phyloP scores from a whole-genome alignment of 2,888 invertebrate species.

The Helicoverpa assulta region DNA sequence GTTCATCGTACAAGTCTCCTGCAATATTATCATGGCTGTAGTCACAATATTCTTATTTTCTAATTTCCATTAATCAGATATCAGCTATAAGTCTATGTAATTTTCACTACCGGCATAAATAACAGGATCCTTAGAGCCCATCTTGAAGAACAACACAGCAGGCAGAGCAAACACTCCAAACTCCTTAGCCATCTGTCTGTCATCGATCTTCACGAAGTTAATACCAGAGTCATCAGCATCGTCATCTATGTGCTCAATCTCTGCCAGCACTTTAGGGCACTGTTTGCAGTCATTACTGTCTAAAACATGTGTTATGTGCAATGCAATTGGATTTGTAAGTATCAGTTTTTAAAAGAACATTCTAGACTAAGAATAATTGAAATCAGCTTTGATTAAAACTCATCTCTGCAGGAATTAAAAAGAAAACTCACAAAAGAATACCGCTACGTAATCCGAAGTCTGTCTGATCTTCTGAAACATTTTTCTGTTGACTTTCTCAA shows the following conservation, averaged over 20 bases:
- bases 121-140: slow-evolving; percentile 96
- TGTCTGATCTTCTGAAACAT: slow-evolving; percentile 98
- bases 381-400: no score
- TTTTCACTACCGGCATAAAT: slow-evolving; percentile 94
- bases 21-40: slow-evolving; percentile 8
- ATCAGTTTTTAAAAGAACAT: slow-evolving; percentile 38
- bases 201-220: slow-evolving; percentile 97
- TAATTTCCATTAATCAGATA: neutral
- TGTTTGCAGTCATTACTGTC: slow-evolving; percentile 99
- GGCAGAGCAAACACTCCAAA: slow-evolving; percentile 97
- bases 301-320: slow-evolving; percentile 91
- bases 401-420: slow-evolving; percentile 12
- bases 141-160: slow-evolving; percentile 96
- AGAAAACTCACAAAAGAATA: slow-evolving; percentile 96
- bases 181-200: slow-evolving; percentile 95
- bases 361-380: slow-evolving; percentile 18
- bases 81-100: neutral
- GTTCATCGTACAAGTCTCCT: slow-evolving; percentile 96
- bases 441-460: slow-evolving; percentile 96
- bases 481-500: slow-evolving; percentile 97
- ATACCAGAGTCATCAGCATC: slow-evolving; percentile 97
- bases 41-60: neutral
- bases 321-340: slow-evolving; percentile 78
- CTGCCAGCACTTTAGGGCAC: slow-evolving; percentile 95
- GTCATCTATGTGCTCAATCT: slow-evolving; percentile 98